A percentile compares a stretch with the other conserved stretches of the same genome.
Evolutionary conservation across 1,140 invertebrate species (phyloP).

Genomic region (Chrysoperla carnea): DNA sequence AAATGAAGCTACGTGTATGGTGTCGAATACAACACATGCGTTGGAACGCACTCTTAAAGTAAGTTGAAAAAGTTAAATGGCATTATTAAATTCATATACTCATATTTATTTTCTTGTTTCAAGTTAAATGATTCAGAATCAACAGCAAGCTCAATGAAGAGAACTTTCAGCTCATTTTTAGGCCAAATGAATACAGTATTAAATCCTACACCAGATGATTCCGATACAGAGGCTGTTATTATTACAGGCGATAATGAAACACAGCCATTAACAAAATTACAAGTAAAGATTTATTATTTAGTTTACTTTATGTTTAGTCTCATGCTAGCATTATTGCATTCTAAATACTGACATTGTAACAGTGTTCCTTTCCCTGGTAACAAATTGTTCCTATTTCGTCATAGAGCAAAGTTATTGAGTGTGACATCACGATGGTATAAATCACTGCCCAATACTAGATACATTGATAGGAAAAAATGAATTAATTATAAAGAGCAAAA

Average conservation of each 20-base stretch:
- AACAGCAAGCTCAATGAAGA: constrained; percentile 46
- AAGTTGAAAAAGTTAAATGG: constrained; percentile 4
- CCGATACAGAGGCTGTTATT: constrained; percentile 43
- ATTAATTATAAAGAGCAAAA: too few relatives aligned
- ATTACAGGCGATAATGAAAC: constrained; percentile 36
- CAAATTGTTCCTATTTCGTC: too few relatives aligned
- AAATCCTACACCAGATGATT: constrained; percentile 47
- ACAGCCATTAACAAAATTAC: constrained; percentile 34
- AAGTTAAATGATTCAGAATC: constrained; percentile 51
- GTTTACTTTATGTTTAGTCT: too few relatives aligned
- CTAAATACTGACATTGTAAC: too few relatives aligned
- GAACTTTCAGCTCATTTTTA: constrained; percentile 47
- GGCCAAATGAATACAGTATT: constrained; percentile 46
- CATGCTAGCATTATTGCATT: too few relatives aligned
- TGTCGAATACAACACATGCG: constrained; percentile 37
- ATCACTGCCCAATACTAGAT: too few relatives aligned
- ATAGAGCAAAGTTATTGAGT: too few relatives aligned
- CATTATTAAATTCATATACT: neutral
- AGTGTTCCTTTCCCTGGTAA: too few relatives aligned
- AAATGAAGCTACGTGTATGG: constrained; percentile 44
- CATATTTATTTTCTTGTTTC: constrained; percentile 14
- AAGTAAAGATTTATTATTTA: constrained; percentile 21
- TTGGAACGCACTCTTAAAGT: constrained; percentile 52
- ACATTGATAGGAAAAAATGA: too few relatives aligned
- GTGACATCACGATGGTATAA: too few relatives aligned